Base-by-base conservation (phyloP, 2,888 invertebrate genomes). In the Mimas tiliae region DNA sequence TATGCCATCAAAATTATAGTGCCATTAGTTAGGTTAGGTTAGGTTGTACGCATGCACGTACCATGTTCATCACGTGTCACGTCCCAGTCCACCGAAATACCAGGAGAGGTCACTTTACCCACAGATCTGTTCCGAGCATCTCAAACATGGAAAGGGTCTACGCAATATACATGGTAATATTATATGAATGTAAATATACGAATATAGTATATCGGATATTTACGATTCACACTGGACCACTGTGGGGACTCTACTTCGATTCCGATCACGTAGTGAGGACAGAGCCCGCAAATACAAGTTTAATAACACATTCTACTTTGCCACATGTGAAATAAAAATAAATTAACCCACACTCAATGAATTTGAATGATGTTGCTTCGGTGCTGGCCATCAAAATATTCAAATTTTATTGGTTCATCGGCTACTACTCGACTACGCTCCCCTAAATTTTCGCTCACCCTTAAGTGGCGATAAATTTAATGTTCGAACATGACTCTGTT, bases 351-450 rank as follows among this genome's bases (percentile, higher is more conserved):
- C 19, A 42, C 42, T 38, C 42, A 58, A 58, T 58, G 58, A 19
- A 58, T 58, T 58, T 42, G 42, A 58, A 58, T 58, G 42, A 58
- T 58, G 58, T 19, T 55, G 16, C 11, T 58, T 58, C 38, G 16
- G 9, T 58, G 6, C 38, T 11, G 6, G 42, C 58, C 42, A 58
- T 58, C 58, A 58, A 58, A 58, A 58, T 58, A 58, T 58, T 58
- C 58, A 58, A 58, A 58, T 42, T 58, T 58, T 58, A 58, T 42
- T 58, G 19, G 58, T 55, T 55, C 38, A 55, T 55, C 55, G 55
- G 55, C n/a, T n/a, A 58, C 55, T 58, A 27, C 38, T 42, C 53
- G 53, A 19, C 12, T 19, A 6, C 58, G 42, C 58, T 58, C 58
- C 42, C 58, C 42, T 19, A 58, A 58, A 58, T 58, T 58, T 42